Evolutionary conservation across 2,888 invertebrate genomes (phyloP).

Genomic region (Aleiodes leptofemur): DNA sequence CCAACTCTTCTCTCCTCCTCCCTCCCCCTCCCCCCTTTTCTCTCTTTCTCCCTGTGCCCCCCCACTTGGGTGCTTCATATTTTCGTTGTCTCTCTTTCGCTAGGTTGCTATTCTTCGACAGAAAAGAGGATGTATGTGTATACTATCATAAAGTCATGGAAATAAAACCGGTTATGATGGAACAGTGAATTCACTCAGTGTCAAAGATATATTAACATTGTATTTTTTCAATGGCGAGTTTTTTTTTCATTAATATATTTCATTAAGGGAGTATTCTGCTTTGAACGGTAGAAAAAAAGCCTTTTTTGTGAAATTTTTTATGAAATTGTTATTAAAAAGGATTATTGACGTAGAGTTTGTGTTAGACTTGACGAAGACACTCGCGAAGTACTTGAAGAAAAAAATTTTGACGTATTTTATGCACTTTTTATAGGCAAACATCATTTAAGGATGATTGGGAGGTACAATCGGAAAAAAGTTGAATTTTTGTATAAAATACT

Average conservation of each 20-base stretch:
- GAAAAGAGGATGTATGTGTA: constrained; percentile 42
- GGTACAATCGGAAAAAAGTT: no score
- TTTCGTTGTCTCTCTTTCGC: constrained; percentile 50
- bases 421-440: no score
- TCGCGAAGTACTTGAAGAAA: no score
- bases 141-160: constrained; percentile 62
- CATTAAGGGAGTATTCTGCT: not conserved
- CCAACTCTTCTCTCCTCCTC: constrained; percentile 52
- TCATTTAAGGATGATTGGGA: no score
- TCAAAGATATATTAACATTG: not conserved
- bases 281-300: no score
- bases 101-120: constrained; percentile 54
- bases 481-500: no score
- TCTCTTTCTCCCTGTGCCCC: not conserved
- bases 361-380: no score
- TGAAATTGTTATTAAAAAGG: no score
- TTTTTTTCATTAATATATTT: not conserved
- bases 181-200: not conserved
- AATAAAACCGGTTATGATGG: constrained; percentile 54
- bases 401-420: no score
- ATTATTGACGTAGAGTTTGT: no score
- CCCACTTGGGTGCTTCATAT: constrained; percentile 41
- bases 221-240: not conserved
- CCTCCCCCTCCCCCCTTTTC: constrained; percentile 40
- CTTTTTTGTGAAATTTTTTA: no score